Conservation (phyloP, 2,888 invertebrate species). For the Ganaspis brasiliensis region DNA sequence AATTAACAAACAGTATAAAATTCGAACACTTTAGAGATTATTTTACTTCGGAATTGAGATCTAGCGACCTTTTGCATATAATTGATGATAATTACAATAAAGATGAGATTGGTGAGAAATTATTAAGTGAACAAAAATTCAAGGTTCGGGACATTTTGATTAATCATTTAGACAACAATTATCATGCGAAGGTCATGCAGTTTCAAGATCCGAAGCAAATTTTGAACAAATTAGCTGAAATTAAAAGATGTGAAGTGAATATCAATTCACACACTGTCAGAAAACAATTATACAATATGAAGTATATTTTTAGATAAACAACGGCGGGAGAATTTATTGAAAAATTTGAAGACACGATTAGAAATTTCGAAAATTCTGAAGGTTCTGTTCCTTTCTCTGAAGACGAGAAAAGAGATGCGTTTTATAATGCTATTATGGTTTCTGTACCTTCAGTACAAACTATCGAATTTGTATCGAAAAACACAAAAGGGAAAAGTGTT, state of each 20-base stretch:
- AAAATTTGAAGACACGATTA: constrained; percentile 10
- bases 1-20: not conserved
- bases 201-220: constrained; percentile 38
- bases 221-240: not conserved
- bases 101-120: constrained; percentile 7
- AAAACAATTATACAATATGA: constrained; percentile 23
- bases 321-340: constrained; percentile 1
- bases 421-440: not conserved
- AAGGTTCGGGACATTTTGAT: constrained; percentile 54
- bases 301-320: constrained; percentile 1
- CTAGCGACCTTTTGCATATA: too few species aligned
- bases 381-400: not conserved
- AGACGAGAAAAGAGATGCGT: constrained; percentile 10
- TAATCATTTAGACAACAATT: constrained; percentile 47
- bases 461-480: not conserved
- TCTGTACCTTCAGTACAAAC: constrained; percentile 6
- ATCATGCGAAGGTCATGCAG: constrained; percentile 46
- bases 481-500: constrained; percentile 12
- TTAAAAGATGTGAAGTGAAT: not conserved
- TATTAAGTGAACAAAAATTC: constrained; percentile 34
- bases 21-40: not conserved
- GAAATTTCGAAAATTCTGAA: constrained; percentile 19
- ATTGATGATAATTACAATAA: too few species aligned
- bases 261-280: constrained; percentile 5
- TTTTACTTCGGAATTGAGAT: too few species aligned